Conservation (phyloP, 1,140 invertebrate species). For the Aporrectodea caliginosa region DNA sequence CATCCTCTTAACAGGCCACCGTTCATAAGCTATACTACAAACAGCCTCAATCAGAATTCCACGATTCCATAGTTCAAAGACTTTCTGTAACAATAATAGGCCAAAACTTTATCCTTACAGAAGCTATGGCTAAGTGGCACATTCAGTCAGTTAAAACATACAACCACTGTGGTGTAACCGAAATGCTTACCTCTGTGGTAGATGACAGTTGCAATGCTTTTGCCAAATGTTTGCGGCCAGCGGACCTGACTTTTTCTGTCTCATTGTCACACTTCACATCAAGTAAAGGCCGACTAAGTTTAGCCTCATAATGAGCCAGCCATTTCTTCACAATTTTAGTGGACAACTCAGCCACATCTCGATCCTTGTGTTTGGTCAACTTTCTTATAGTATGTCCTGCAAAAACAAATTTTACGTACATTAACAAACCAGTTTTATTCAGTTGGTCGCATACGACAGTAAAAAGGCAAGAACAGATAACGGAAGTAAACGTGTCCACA, state of each 20-base stretch:
- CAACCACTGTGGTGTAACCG: no score
- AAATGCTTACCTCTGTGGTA: constrained; percentile 34
- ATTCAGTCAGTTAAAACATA: no score
- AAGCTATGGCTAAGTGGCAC: background rate
- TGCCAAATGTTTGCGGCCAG: constrained; percentile 38
- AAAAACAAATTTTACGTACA: no score
- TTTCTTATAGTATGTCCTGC: constrained; percentile 42
- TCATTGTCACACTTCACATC: constrained; percentile 48
- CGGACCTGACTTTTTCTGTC: constrained; percentile 40
- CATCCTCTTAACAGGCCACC: no score
- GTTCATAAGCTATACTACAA: no score
- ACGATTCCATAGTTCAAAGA: no score
- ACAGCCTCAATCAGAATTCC: no score
- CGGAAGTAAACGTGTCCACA: no score
- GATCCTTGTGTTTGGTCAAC: constrained; percentile 41
- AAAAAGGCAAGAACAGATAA: no score
- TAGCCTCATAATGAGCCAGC: constrained; percentile 40
- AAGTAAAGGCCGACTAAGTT: constrained; percentile 40
- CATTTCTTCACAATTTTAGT: constrained; percentile 42
- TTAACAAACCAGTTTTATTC: no score
- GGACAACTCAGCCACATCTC: constrained; percentile 39
- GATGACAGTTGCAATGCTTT: constrained; percentile 34
- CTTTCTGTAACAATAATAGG: background rate
- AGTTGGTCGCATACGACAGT: no score
- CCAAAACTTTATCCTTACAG: background rate